Evolutionary conservation across 2,888 invertebrate genomes (phyloP), one percentile per base, ranked within the genome.

Genomic region (Boloria euphrosyne): DNA sequence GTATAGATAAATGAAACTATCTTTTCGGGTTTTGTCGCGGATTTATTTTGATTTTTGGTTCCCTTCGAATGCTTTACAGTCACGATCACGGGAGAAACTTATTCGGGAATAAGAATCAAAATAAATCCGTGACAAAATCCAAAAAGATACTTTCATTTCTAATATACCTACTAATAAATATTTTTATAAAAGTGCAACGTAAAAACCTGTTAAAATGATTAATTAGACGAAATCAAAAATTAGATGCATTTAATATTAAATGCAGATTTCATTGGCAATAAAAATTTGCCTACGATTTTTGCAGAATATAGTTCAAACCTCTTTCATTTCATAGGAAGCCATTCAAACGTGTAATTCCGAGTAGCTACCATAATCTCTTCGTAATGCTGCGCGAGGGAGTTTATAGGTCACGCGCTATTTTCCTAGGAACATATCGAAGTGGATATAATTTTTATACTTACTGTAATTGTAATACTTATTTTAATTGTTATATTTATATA

Each of bases 281-380:
- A 18, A 47, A 14, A 38, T n/a, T 13, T 16, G 14, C 16, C 6
- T n/a, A 13, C 14, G 27, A 16, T 44, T 61, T 61, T 16, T 38
- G n/a, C 52, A 52, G 27, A 61, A 38, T 57, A 38, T 17, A 64
- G 54, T 65, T 65, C 53, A 62, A 58, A 52, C 44, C 62, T 27
- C 62, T 46, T 68, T 65, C 38, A 68, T 54, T 38, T 50, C 50
- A 54, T 59, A 55, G 58, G 65, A 68, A 68, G 65, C 65, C 68
- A 51, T 65, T 68, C 53, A 62, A 68, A 55, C 65, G 62, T 68
- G 62, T 65, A 65, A 68, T 65, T 58, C 68, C 65, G 60, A 62
- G 54, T 55, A 50, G 54, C 65, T 59, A 59, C 59, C 46, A 53
- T 65, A 65, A 65, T 68, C 65, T 68, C 62, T 65, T 53, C 54